Evolutionary conservation across 2,113 vertebrate genomes (phyloP).

Genomic region (Elephas maximus): DNA sequence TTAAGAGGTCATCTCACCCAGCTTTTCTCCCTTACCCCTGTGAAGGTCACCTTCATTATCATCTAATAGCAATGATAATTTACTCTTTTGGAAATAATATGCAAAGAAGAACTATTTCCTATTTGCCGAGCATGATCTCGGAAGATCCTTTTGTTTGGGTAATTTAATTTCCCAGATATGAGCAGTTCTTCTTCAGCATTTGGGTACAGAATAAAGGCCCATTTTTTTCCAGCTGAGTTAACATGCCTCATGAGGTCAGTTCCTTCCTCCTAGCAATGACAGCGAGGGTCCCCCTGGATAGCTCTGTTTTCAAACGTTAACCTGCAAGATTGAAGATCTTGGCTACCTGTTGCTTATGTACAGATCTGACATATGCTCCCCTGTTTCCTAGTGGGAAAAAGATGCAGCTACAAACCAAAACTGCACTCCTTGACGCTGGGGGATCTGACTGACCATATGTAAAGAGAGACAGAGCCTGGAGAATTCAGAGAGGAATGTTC

Average conservation of each 20-base stretch:
- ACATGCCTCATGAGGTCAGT: not conserved
- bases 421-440: not conserved
- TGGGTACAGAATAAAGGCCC: not conserved
- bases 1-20: not conserved
- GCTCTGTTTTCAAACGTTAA: not conserved
- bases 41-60: not conserved
- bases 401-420: not conserved
- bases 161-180: constrained; percentile 31
- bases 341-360: not conserved
- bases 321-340: not conserved
- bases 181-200: not conserved
- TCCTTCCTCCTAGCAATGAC: not conserved
- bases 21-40: not conserved
- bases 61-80: constrained; percentile 38
- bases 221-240: constrained; percentile 32
- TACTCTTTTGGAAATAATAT: not conserved
- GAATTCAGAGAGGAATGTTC: constrained; percentile 1
- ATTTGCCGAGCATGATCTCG: not conserved
- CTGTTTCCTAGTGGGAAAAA: constrained; percentile 42
- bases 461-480: constrained; percentile 13
- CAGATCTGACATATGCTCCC: not conserved
- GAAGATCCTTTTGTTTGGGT: constrained; percentile 37
- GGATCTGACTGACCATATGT: not conserved
- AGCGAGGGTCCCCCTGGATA: not conserved
- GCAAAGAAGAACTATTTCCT: not conserved